phyloP scores from a whole-genome alignment of 2,888 invertebrate genomes.

The Dinocampus coccinellae region DNA sequence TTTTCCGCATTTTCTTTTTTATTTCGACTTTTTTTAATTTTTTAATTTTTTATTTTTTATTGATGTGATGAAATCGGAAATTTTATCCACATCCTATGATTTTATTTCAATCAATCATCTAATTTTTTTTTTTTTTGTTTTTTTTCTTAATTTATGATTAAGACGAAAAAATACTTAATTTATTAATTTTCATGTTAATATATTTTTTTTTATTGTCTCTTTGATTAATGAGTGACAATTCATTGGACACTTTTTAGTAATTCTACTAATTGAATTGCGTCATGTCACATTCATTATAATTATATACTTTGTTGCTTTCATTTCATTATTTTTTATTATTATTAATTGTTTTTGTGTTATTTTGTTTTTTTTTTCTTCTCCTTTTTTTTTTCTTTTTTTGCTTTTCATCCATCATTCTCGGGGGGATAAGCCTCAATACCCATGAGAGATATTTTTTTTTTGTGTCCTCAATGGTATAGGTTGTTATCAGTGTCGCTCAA shows the following conservation, averaged over 20 bases:
- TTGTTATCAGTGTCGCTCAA: conserved; percentile 48
- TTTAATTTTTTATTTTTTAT: too few relatives aligned
- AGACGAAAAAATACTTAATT: neutral
- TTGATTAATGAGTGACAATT: conserved; percentile 1
- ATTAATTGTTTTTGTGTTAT: neutral
- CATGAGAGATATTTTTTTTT: neutral
- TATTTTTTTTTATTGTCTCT: neutral
- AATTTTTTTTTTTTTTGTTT: too few relatives aligned
- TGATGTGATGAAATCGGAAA: neutral
- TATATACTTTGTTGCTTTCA: conserved; percentile 10
- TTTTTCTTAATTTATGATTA: neutral
- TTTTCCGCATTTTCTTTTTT: neutral
- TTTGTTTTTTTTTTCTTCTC: neutral
- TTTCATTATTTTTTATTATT: conserved; percentile 9
- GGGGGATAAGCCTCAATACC: neutral
- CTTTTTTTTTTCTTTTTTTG: too few relatives aligned
- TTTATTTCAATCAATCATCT: neutral
- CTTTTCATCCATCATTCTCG: conserved; percentile 3
- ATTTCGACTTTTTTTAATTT: neutral
- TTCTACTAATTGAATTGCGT: conserved; percentile 58
- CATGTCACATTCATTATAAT: conserved; percentile 51
- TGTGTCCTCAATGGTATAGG: conserved; percentile 38
- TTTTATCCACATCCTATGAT: neutral
- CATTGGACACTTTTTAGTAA: conserved; percentile 12
- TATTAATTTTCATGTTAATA: neutral